phyloP scores from a whole-genome alignment of 2,113 vertebrate genomes.

The Athene cunicularia region DNA sequence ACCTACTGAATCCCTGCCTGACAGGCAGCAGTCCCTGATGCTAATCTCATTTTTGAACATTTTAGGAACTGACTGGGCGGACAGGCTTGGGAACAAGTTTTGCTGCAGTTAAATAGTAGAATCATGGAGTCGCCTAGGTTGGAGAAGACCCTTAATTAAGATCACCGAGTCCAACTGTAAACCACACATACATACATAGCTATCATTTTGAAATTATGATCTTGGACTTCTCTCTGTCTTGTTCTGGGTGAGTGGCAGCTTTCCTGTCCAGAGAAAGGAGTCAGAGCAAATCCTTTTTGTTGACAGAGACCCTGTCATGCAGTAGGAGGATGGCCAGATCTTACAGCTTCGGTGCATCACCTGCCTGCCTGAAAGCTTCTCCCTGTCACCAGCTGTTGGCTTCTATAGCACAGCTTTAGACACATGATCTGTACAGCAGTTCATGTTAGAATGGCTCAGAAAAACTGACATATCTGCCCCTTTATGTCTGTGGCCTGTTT shows the following conservation, averaged over 20 bases:
- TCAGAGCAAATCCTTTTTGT: background rate
- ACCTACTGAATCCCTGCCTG: background rate
- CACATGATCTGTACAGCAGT: rapidly evolving
- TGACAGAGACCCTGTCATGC: background rate
- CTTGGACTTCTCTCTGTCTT: background rate
- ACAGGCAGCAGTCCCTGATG: background rate
- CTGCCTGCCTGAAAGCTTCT: background rate
- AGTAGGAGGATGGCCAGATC: background rate
- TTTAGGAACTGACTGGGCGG: background rate
- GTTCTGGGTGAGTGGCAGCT: background rate
- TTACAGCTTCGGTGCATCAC: background rate
- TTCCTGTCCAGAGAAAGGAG: background rate
- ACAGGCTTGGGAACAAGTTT: background rate
- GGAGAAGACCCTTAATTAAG: background rate
- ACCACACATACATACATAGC: no score
- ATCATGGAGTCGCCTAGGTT: background rate
- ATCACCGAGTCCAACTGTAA: background rate
- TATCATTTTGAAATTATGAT: background rate
- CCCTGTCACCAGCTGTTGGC: background rate
- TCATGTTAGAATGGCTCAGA: background rate
- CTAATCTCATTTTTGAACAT: background rate
- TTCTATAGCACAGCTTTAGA: rapidly evolving
- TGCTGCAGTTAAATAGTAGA: background rate
- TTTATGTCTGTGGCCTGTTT: background rate
- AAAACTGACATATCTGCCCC: background rate